Base-by-base conservation (phyloP, 1,140 invertebrate species). In the Drosophila truncata region DNA sequence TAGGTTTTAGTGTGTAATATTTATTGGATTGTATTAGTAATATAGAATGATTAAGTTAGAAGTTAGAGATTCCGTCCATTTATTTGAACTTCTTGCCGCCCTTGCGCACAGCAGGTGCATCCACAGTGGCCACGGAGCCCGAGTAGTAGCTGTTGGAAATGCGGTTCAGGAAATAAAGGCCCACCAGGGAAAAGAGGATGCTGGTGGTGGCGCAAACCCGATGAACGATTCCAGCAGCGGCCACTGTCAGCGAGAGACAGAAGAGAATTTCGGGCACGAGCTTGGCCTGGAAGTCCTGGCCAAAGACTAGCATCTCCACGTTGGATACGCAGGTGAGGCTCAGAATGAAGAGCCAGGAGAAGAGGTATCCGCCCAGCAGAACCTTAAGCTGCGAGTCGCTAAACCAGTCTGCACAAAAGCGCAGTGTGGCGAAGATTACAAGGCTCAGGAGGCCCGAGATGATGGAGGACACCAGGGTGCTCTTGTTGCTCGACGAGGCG, bases 141-240 rank as follows among this genome's bases (percentile, higher is more conserved):
- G 83, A 81, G 54, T 93, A 91, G 60, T 92, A 84, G 59, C 91
- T 91, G 0, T 79, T 81, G 7, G 92, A 93, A 25, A 93, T 91
- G 37, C 87, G 83, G 62, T 93, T 92, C 0, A 93, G 54, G 33
- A 92, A 93, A 52, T 92, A 93, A 46, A 93, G 74, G 3, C 87
- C 91, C 9, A 88, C 62, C 18, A 93, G 50, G 0, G 92, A 93
- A 49, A 93, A 93, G 0, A 93, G 50, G 23, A 93, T 70, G 47
- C 92, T 91, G 16, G 92, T 92, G n/a, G 92, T 92, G 13, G 88
- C 92, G 71, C 91, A 91, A 16, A 93, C 92, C 7, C 92, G 91
- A 73, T 93, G 92, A n/a, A 93, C 85, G 16, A 88, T 78, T 27
- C 87, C 91, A 8, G 91, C 83, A 7, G 91, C 91, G 20, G 79